Evolutionary conservation across 2,797 vertebrate species (phyloP).

Genomic region (Pristis pectinata): DNA sequence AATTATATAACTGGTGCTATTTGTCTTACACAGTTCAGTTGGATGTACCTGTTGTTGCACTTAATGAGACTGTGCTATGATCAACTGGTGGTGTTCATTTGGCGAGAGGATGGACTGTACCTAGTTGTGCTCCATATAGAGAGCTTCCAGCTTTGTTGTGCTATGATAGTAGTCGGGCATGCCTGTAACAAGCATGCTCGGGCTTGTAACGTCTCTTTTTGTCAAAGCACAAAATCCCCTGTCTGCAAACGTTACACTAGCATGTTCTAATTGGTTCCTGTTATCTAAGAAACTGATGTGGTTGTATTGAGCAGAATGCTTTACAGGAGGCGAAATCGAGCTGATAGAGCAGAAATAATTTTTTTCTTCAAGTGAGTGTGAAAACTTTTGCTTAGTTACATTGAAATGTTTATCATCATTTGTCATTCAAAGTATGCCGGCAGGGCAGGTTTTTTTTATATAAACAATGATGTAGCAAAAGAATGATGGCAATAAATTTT

Average conservation of each 20-base stretch:
- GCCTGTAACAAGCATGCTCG: not conserved
- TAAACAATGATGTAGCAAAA: not conserved
- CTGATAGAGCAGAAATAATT: not conserved
- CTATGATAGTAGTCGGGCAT: not conserved
- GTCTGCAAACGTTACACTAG: slow-evolving; percentile 22
- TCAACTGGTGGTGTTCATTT: not conserved
- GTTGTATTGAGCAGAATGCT: not conserved
- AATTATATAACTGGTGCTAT: not conserved
- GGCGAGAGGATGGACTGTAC: not conserved
- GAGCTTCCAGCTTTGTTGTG: not conserved
- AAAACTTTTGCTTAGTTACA: slow-evolving; percentile 2
- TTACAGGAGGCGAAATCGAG: not conserved
- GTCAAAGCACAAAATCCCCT: slow-evolving; percentile 8
- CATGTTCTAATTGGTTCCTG: slow-evolving; percentile 1
- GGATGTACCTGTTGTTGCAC: not conserved
- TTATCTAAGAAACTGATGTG: not conserved
- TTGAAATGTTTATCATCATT: not conserved
- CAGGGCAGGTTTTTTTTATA: not conserved
- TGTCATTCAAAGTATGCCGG: not conserved
- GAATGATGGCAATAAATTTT: not conserved
- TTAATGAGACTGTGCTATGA: not conserved
- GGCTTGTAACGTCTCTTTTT: not conserved
- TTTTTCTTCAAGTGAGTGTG: not conserved
- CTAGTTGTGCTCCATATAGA: not conserved
- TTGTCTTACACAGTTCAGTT: not conserved